Conservation (phyloP, 2,113 vertebrate species). For the Antechinus stuartii region DNA sequence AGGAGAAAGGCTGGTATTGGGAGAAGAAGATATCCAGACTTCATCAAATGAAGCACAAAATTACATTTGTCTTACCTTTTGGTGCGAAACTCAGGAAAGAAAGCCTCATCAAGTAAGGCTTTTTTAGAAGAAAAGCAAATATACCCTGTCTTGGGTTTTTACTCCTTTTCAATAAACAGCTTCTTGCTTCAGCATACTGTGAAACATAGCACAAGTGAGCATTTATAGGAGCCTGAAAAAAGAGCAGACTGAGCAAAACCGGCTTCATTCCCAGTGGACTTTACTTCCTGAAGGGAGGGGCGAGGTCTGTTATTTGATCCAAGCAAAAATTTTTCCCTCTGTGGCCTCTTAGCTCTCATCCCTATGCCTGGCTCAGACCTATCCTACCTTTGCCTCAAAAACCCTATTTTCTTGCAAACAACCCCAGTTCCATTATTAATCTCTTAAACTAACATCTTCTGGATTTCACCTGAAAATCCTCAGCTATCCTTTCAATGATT, state of each 20-base stretch:
- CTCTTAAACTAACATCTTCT: not conserved
- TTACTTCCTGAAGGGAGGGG: constrained; percentile 67
- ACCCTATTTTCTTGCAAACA: not conserved
- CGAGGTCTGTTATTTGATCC: constrained; percentile 46
- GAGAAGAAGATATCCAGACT: not conserved
- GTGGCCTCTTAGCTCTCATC: not conserved
- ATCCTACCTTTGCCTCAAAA: not conserved
- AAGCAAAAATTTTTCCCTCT: constrained; percentile 11
- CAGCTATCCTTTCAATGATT: not conserved
- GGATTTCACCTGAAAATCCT: not conserved
- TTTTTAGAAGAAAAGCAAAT: constrained; percentile 47
- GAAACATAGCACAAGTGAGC: constrained; percentile 43
- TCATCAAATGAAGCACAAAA: constrained; percentile 13
- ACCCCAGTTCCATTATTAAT: not conserved
- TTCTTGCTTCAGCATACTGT: not conserved
- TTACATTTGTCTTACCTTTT: constrained; percentile 59
- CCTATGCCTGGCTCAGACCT: not conserved
- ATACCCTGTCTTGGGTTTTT: constrained; percentile 5
- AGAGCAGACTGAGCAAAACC: not conserved
- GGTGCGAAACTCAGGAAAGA: constrained; percentile 16
- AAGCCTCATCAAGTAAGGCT: constrained; percentile 3
- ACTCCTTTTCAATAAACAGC: constrained; percentile 29
- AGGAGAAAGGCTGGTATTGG: no score
- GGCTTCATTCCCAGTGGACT: constrained; percentile 52
- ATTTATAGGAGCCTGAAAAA: not conserved